These are phyloP conservation scores for Hydra vulgaris DNA, from an alignment of 30 jellyfish, hydroid and myxozoan species.

Conservation along the genomic window DNA sequence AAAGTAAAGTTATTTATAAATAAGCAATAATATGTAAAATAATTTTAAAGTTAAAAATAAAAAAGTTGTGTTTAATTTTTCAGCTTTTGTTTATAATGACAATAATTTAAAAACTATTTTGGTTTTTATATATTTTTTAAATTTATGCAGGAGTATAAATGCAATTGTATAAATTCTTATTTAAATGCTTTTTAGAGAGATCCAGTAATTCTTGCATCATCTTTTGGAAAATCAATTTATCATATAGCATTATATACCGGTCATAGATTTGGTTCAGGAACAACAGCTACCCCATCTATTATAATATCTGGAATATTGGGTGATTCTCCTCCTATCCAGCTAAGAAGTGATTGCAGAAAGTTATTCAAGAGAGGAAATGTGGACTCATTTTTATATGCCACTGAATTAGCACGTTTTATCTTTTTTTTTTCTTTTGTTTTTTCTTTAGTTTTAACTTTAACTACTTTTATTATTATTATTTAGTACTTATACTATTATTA, in stretches of 20 bases:
- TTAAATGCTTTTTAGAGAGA: neutral
- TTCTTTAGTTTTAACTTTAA: too few relatives aligned
- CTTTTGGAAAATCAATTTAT: slow-evolving; percentile 14
- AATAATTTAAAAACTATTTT: too few relatives aligned
- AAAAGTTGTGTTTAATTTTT: too few relatives aligned
- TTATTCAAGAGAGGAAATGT: slow-evolving; percentile 60
- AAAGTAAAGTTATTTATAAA: too few relatives aligned
- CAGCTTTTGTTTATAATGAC: too few relatives aligned
- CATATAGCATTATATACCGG: slow-evolving; percentile 60
- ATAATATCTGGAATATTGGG: slow-evolving; percentile 53
- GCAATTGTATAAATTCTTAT: too few relatives aligned
- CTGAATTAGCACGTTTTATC: neutral
- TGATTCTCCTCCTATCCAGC: slow-evolving; percentile 42
- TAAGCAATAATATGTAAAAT: too few relatives aligned
- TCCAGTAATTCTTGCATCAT: neutral
- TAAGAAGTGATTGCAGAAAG: slow-evolving; percentile 17
- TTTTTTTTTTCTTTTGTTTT: too few relatives aligned
- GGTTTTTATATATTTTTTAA: too few relatives aligned
- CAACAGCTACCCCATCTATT: slow-evolving; percentile 41
- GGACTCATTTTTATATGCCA: slow-evolving; percentile 48
- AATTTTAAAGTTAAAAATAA: too few relatives aligned
- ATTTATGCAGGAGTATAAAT: too few relatives aligned
- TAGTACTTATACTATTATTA: neutral
- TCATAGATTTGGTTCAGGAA: slow-evolving; percentile 70
- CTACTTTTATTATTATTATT: too few relatives aligned